Percentiles rank a stretch among this genome's conserved stretches.
phyloP scores from a whole-genome alignment of 1,140 invertebrate genomes.

The Drosophila asahinai region DNA sequence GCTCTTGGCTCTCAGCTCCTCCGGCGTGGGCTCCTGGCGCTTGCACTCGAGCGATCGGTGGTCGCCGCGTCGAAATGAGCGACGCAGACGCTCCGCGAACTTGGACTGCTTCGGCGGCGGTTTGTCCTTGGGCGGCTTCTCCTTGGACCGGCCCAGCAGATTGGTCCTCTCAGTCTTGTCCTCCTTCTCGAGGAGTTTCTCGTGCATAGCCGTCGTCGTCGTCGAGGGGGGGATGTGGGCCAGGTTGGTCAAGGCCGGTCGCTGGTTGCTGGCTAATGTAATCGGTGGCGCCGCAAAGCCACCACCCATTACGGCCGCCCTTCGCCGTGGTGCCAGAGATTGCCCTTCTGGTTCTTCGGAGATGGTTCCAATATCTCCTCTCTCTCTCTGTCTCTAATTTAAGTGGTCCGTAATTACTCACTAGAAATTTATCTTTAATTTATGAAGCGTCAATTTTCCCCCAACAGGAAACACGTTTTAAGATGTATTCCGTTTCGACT shows the following conservation, averaged over 20 bases:
- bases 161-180: slow-evolving; percentile 78
- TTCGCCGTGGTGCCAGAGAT: slow-evolving; percentile 31
- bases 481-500: slow-evolving; percentile 29
- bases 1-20: slow-evolving; percentile 45
- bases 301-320: slow-evolving; percentile 79
- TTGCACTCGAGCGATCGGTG: slow-evolving; percentile 78
- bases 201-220: slow-evolving; percentile 67
- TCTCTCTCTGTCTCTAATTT: slow-evolving; percentile 12
- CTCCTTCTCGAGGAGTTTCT: slow-evolving; percentile 78
- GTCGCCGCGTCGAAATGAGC: slow-evolving; percentile 75
- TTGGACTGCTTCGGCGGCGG: slow-evolving; percentile 69
- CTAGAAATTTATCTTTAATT: slow-evolving; percentile 61
- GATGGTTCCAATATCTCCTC: neutral
- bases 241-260: slow-evolving; percentile 21
- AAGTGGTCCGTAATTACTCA: slow-evolving; percentile 36
- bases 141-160: slow-evolving; percentile 63
- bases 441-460: slow-evolving; percentile 68
- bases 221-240: slow-evolving; percentile 9
- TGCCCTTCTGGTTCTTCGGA: slow-evolving; percentile 1
- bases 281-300: slow-evolving; percentile 78
- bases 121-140: slow-evolving; percentile 63
- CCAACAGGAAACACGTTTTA: slow-evolving; percentile 38
- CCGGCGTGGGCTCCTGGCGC: slow-evolving; percentile 49
- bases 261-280: slow-evolving; percentile 62
- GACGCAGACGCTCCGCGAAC: slow-evolving; percentile 71